phyloP scores from a whole-genome alignment of 2,797 vertebrate genomes.

The Podargus strigoides region DNA sequence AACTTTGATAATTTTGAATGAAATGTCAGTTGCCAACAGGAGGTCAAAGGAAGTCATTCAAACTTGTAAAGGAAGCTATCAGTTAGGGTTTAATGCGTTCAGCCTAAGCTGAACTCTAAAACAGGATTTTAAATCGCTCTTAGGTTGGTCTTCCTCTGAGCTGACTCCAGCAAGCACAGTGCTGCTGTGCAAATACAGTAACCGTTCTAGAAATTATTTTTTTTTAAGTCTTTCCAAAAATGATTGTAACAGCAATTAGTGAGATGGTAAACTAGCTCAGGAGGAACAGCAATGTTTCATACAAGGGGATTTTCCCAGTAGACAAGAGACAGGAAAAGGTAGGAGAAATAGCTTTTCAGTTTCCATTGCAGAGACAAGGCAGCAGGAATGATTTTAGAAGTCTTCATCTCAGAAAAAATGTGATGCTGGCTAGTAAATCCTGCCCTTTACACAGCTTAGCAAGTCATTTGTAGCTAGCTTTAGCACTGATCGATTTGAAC shows the following conservation, averaged over 20 bases:
- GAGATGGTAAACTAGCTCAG: background rate
- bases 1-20: slow-evolving; percentile 5
- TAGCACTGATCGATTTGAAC: background rate
- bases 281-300: background rate
- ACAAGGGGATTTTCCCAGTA: background rate
- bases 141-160: background rate
- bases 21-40: background rate
- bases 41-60: slow-evolving; percentile 39
- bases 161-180: background rate
- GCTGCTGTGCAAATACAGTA: background rate
- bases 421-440: background rate
- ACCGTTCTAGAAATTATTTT: background rate
- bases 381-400: background rate
- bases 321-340: background rate
- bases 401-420: background rate
- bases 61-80: slow-evolving; percentile 39
- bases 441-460: background rate
- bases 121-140: background rate
- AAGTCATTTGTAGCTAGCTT: background rate
- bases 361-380: background rate
- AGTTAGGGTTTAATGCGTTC: slow-evolving; percentile 27
- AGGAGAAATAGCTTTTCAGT: background rate
- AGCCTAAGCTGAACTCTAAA: slow-evolving; percentile 31
- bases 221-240: background rate
- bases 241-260: background rate